A percentile compares a stretch with the other conserved stretches of the same genome.
These are phyloP conservation scores for Dendrocincla tyrannina DNA, from an alignment of 2,797 vertebrate species.

Conservation along the genomic window DNA sequence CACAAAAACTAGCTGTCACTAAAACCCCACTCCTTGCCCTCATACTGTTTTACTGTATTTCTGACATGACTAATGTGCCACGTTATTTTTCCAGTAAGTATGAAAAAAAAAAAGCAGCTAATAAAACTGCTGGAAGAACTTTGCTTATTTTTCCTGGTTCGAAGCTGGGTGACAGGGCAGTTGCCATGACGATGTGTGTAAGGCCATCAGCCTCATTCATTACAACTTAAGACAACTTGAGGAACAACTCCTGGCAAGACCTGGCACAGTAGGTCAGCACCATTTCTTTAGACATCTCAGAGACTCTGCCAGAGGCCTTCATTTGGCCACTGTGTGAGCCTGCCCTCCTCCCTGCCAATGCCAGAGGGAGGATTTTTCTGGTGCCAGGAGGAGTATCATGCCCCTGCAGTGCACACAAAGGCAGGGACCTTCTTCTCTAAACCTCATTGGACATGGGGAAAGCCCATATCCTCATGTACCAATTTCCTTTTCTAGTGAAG, in stretches of 20 bases:
- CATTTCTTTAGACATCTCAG: not conserved
- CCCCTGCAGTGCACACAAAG: not conserved
- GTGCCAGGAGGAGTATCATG: not conserved
- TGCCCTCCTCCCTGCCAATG: not conserved
- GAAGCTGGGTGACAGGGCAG: not conserved
- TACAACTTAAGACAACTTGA: not conserved
- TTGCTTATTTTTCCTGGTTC: not conserved
- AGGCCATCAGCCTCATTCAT: fast-evolving
- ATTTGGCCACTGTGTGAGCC: not conserved
- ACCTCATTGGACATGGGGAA: not conserved
- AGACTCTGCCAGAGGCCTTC: not conserved
- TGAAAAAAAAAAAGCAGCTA: not conserved
- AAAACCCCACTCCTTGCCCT: not conserved
- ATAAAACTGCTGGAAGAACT: not conserved
- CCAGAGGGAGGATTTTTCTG: not conserved
- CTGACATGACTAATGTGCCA: not conserved
- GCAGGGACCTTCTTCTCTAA: not conserved
- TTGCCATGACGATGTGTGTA: fast-evolving
- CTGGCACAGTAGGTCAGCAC: fast-evolving
- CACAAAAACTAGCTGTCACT: not conserved
- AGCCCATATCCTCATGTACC: not conserved
- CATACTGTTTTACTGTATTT: not conserved
- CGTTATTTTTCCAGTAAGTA: not conserved
- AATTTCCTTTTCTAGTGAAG: not conserved
- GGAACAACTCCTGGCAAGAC: not conserved